Base-by-base conservation (phyloP, 30 jellyfish, hydroid and myxozoan genomes). In the Aurelia coerulea region DNA sequence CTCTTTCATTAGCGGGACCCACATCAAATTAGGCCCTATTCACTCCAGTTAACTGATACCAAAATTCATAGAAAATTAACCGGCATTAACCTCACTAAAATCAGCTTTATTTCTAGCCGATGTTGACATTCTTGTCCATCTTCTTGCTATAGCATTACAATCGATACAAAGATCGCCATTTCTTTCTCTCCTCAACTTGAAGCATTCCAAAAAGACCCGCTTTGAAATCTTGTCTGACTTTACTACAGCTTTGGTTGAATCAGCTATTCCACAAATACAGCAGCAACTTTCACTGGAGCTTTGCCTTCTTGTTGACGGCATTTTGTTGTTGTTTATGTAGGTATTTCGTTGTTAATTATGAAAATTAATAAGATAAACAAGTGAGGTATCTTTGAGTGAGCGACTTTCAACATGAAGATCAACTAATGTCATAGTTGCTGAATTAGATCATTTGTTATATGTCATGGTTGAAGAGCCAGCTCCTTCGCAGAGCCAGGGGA, bases 201-300 rank as follows among this genome's bases (percentile, higher is more conserved):
- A 83, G 56, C 92, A 83, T 19, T 83, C 42, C 46, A 17, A 35
- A 52, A 62, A 83, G 32, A 71, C 76, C 54, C 73, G 63, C n/a
- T 50, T 39, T 16, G 90, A 81, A 16, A 81, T 72, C 10, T 83
- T 74, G 10, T 71, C 73, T 2, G 67, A 15, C 5, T 9, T 33
- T 2, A 62, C 46, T 6, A 83, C 73, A 11, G 86, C 73, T 35
- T 70, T 73, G 16, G 73, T 72, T 35, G 86, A 71, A 10, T 68
- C 37, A 58, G 59, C 68, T 17, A 75, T 62, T 29, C 92, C 86
- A 29, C 92, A 83, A 58, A 83, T 72, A 3, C 51, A 39, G 59
- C 92, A 83, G 78, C 81, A 83, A 18, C 92, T 86, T 6, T 83
- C 92, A 31, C 51, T 34, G 64, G 92, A 83, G 52, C 86, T 72